Base-by-base conservation (phyloP, 2,797 vertebrate species). In the Aplochiton taeniatus region DNA sequence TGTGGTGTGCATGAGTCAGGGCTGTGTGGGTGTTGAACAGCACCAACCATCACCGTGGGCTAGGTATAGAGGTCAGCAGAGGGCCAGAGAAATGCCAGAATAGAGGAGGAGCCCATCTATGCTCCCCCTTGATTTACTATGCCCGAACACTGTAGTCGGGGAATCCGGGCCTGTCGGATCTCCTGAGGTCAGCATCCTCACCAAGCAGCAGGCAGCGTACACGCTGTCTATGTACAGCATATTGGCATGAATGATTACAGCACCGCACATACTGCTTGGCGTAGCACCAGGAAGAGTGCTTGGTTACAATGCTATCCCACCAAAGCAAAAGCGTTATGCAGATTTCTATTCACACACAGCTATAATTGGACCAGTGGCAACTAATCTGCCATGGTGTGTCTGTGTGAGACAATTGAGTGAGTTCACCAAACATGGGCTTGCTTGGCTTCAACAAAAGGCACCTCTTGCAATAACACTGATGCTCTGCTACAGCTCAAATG, bases 1-100 rank as follows among this genome's bases (percentile, higher is more conserved):
- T 69, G 73, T 72, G 70, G 58, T 72, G 64, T 60, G 58, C 68
- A 79, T 83, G 78, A 78, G 68, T 79, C 76, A 79, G 79, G 69
- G 58, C 74, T 79, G 76, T 79, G 75, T 66, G 73, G 74, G 75
- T 79, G 74, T 70, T 68, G 68, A 75, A 63, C 49, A 72, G 31
- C 54, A 14, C 12, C 31, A 13, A 20, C 56, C 42, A 62, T 49
- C 46, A 61, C 58, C 9, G 46, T 49, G 58, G 19, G 19, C 19
- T 49, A 13, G 19, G 19, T 17, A 54, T 13, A 6, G 17, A 18
- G 58, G 45, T 48, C 45, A 60, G 31, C 20, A 20, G 7, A 19
- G 44, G 18, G 43, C 46, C 45, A 49, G 6, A 11, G 20, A 18
- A n/a, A 44, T 11, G 18, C 9, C n/a, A 8, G 31, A 31, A 31